Evolutionary conservation across 2,797 vertebrate genomes (phyloP).

Genomic region (Phoebastria nigripes): DNA sequence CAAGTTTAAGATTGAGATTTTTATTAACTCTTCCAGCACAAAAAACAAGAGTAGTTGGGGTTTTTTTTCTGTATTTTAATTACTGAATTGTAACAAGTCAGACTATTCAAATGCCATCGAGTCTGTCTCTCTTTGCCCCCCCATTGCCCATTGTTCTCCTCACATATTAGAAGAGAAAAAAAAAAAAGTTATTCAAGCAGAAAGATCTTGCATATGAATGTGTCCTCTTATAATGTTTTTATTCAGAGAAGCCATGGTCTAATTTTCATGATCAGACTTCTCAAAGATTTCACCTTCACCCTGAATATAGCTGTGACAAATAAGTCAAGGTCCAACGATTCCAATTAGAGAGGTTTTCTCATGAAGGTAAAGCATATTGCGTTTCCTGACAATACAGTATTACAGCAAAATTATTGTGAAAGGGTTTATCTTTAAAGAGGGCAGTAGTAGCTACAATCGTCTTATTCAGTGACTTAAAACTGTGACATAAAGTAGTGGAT

Average conservation of each 20-base stretch:
- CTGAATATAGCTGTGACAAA: slow-evolving; percentile 66
- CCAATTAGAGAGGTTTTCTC: slow-evolving; percentile 76
- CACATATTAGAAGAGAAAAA: neutral
- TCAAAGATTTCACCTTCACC: slow-evolving; percentile 67
- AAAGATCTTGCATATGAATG: slow-evolving; percentile 11
- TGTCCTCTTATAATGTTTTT: slow-evolving; percentile 6
- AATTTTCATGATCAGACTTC: slow-evolving; percentile 60
- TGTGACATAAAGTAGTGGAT: slow-evolving; percentile 43
- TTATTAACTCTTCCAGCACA: slow-evolving; percentile 21
- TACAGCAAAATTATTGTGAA: slow-evolving; percentile 53
- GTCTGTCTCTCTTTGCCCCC: neutral
- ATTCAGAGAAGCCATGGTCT: slow-evolving; percentile 29
- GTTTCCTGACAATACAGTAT: slow-evolving; percentile 70
- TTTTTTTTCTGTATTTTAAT: neutral
- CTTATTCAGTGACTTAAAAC: slow-evolving; percentile 60
- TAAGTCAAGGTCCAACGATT: slow-evolving; percentile 71
- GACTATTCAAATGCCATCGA: neutral
- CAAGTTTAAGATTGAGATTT: slow-evolving; percentile 6
- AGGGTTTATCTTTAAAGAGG: slow-evolving; percentile 63
- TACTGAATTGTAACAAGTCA: neutral
- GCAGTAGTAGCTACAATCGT: slow-evolving; percentile 51
- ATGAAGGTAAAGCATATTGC: slow-evolving; percentile 57
- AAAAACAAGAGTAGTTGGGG: neutral
- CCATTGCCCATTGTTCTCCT: neutral
- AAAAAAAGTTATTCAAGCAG: neutral